These are phyloP conservation scores for Cheilosia scutellata DNA, from an alignment of 2,888 invertebrate genomes.

Conservation along the genomic window DNA sequence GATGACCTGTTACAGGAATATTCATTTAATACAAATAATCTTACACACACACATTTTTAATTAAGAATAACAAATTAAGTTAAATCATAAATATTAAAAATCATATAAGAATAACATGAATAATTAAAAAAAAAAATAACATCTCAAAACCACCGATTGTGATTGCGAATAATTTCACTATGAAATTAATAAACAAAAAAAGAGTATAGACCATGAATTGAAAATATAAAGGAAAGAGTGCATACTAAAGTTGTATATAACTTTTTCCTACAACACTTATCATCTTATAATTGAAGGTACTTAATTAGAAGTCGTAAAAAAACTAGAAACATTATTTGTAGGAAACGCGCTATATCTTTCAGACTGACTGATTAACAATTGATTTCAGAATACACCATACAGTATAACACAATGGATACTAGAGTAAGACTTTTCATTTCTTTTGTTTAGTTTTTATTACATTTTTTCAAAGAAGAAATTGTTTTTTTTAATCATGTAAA, in stretches of 20 bases:
- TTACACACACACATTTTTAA: slow-evolving; percentile 59
- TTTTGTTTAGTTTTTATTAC: slow-evolving; percentile 35
- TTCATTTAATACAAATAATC: slow-evolving; percentile 62
- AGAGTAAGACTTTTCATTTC: slow-evolving; percentile 48
- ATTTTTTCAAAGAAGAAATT: slow-evolving; percentile 26
- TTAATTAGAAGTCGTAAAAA: slow-evolving; percentile 44
- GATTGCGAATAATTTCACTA: slow-evolving; percentile 83
- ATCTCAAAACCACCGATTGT: slow-evolving; percentile 84
- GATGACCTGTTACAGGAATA: slow-evolving; percentile 69
- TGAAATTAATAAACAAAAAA: slow-evolving; percentile 76
- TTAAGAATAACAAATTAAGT: slow-evolving; percentile 67
- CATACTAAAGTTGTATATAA: slow-evolving; percentile 32
- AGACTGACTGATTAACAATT: slow-evolving; percentile 65
- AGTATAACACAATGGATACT: slow-evolving; percentile 49
- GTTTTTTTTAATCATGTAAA: slow-evolving; percentile 28
- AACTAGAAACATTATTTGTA: slow-evolving; percentile 43
- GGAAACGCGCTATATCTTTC: slow-evolving; percentile 60
- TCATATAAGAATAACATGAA: slow-evolving; percentile 76
- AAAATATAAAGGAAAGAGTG: slow-evolving; percentile 32
- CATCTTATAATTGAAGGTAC: slow-evolving; percentile 46
- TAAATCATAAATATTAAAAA: slow-evolving; percentile 76
- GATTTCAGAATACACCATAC: slow-evolving; percentile 61
- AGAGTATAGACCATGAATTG: slow-evolving; percentile 67
- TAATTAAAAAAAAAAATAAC: slow-evolving; percentile 55
- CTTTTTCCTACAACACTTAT: slow-evolving; percentile 39